These are phyloP conservation scores for Clarias batrachus DNA, from an alignment of 2,113 vertebrate genomes.

Conservation along the genomic window DNA sequence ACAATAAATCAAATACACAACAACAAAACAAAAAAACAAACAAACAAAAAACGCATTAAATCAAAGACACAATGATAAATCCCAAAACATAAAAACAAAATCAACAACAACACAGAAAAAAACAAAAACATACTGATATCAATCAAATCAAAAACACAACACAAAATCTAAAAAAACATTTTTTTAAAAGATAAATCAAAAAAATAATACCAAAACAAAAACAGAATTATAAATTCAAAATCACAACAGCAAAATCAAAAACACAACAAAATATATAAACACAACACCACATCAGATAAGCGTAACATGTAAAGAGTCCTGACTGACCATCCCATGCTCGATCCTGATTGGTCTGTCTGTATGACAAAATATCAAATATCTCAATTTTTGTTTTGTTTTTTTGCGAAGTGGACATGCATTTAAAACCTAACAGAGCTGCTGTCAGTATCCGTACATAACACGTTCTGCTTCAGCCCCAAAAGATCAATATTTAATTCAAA, in stretches of 20 bases:
- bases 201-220: not conserved
- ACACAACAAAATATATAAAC: not conserved
- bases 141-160: not conserved
- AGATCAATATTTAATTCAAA: slow-evolving; percentile 42
- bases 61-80: not conserved
- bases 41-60: not conserved
- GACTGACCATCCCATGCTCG: not conserved
- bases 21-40: not conserved
- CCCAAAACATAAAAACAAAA: not conserved
- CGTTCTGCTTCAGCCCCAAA: not conserved
- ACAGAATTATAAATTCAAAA: not conserved
- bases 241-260: not conserved
- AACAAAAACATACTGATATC: too few relatives aligned
- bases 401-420: not conserved
- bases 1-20: not conserved
- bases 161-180: not conserved
- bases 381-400: not conserved
- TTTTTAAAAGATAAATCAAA: not conserved
- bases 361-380: not conserved
- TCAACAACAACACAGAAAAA: too few relatives aligned
- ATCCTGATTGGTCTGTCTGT: not conserved
- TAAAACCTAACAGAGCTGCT: slow-evolving; percentile 1
- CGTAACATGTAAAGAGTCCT: not conserved
- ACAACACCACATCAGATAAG: too few relatives aligned
- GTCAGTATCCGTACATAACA: slow-evolving; percentile 16